phyloP scores from a whole-genome alignment of 2,113 vertebrate genomes.

The Nothocercus nigrocapillus region DNA sequence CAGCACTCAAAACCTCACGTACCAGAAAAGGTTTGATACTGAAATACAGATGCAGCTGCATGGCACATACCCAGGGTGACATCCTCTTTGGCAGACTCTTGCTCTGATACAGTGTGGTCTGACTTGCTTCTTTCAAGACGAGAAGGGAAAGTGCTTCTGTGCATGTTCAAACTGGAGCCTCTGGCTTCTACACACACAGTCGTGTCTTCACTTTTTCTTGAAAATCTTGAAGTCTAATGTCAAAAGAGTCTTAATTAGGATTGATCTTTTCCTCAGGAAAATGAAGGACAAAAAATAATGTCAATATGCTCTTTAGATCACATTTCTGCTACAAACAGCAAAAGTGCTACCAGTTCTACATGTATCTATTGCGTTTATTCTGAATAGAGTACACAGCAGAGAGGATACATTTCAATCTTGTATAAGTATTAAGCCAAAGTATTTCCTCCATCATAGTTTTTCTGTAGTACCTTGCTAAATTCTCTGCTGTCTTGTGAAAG shows the following conservation, averaged over 20 bases:
- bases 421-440: background rate
- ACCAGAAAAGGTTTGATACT: background rate
- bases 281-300: background rate
- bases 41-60: background rate
- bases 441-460: background rate
- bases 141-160: background rate
- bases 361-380: background rate
- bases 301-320: background rate
- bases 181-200: background rate
- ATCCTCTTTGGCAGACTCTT: background rate
- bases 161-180: background rate
- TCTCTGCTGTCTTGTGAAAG: slow-evolving; percentile 46
- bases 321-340: background rate
- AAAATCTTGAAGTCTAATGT: slow-evolving; percentile 42
- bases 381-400: background rate
- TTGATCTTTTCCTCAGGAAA: background rate
- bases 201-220: background rate
- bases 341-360: background rate
- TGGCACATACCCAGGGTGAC: slow-evolving; percentile 45
- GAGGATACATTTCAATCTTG: background rate
- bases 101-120: background rate
- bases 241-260: background rate
- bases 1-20: background rate
- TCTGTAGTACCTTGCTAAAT: slow-evolving; percentile 58
- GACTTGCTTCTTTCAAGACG: background rate